Conservation (phyloP, 2,888 invertebrate genomes). For the Synanthedon tipuliformis region DNA sequence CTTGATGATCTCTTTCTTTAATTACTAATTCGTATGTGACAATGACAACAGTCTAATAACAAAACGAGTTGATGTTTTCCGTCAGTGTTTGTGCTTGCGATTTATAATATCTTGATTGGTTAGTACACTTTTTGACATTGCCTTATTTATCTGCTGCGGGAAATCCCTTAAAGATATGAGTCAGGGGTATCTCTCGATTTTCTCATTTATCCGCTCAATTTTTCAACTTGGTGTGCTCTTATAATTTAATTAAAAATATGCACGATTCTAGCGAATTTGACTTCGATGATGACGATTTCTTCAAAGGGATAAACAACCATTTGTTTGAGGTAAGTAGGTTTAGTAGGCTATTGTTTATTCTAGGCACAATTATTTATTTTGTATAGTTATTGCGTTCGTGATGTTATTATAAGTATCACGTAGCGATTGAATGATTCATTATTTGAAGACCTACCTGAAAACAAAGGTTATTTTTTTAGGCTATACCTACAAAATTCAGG, state of each 20-base stretch:
- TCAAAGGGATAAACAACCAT: not conserved
- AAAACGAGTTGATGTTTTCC: not conserved
- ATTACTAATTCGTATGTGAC: too few species aligned
- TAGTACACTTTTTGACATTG: not conserved
- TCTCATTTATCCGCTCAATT: too few species aligned
- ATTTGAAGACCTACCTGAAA: too few species aligned
- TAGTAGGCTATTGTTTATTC: not conserved
- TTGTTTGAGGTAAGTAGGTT: constrained; percentile 7
- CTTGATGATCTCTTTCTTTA: too few species aligned
- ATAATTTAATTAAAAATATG: constrained; percentile 4
- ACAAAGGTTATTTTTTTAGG: too few species aligned
- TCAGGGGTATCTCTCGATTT: not conserved
- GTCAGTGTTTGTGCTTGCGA: not conserved
- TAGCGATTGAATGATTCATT: too few species aligned
- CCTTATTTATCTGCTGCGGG: not conserved
- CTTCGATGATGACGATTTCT: constrained; percentile 5
- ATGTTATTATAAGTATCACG: too few species aligned
- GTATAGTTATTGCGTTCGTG: too few species aligned
- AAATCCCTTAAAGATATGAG: not conserved
- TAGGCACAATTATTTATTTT: too few species aligned
- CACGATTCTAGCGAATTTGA: constrained; percentile 5
- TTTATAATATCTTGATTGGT: not conserved
- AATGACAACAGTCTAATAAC: not conserved
- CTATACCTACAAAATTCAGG: too few species aligned
- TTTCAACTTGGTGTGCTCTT: not conserved